Evolutionary conservation across 1,140 invertebrate genomes (phyloP).

Genomic region (Thalassaphorura encarpata): DNA sequence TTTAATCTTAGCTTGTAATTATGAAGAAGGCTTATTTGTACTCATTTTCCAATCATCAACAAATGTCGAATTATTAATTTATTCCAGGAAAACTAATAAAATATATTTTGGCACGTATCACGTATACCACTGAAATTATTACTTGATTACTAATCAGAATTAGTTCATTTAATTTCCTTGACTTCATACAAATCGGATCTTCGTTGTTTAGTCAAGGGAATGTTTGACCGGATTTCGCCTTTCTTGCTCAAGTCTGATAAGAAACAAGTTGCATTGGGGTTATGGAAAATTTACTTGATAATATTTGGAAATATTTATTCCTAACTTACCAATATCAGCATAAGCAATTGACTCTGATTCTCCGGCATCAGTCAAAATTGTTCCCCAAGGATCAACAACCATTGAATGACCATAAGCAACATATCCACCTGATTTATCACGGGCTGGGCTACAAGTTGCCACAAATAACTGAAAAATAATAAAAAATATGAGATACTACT

Average conservation of each 20-base stretch:
- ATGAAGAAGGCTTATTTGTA: no score
- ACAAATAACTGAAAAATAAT: constrained; percentile 38
- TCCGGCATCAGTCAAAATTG: constrained; percentile 58
- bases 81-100: no score
- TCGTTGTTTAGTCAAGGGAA: constrained; percentile 64
- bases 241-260: constrained; percentile 58
- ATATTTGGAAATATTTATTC: constrained; percentile 35
- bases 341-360: constrained; percentile 60
- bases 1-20: no score
- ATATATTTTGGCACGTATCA: no score
- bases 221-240: constrained; percentile 64
- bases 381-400: constrained; percentile 73
- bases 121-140: no score
- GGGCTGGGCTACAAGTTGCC: constrained; percentile 40
- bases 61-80: no score
- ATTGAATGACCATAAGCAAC: constrained; percentile 82
- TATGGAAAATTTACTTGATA: constrained; percentile 11
- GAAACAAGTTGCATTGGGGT: constrained; percentile 35
- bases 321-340: constrained; percentile 56
- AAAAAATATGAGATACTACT: constrained; percentile 3
- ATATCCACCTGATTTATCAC: constrained; percentile 59
- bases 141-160: no score
- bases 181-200: constrained; percentile 71
- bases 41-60: no score
- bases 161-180: no score